A percentile compares a stretch with the other conserved stretches of the same genome.
These are phyloP conservation scores for Harpalus rufipes DNA, from an alignment of 2,888 invertebrate species.

Conservation along the genomic window DNA sequence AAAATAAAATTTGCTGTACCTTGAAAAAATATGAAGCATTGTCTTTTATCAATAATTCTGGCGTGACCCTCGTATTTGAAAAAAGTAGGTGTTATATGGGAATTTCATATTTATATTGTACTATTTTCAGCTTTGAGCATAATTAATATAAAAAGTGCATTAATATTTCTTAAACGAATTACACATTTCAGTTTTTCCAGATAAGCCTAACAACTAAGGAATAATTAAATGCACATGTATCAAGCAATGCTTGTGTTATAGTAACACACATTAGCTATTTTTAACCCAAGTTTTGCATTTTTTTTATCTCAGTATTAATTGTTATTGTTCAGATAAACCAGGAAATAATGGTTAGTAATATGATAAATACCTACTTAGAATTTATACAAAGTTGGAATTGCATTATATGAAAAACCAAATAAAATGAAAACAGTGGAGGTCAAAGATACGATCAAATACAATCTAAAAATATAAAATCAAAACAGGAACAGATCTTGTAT, in stretches of 20 bases:
- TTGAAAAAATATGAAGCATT: too few relatives aligned
- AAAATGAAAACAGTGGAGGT: background rate
- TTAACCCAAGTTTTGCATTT: conserved; percentile 11
- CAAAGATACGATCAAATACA: background rate
- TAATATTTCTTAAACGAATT: too few relatives aligned
- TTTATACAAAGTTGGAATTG: background rate
- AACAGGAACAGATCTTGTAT: background rate
- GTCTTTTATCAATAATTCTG: too few relatives aligned
- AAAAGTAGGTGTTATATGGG: too few relatives aligned
- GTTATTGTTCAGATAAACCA: conserved; percentile 13
- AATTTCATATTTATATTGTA: too few relatives aligned
- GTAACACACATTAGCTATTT: background rate
- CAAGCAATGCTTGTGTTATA: conserved; percentile 1
- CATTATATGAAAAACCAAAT: background rate
- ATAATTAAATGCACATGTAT: conserved; percentile 8
- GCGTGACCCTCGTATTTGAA: too few relatives aligned
- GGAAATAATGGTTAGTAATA: conserved; percentile 5
- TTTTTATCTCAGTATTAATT: background rate
- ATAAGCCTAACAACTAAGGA: background rate
- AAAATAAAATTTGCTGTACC: too few relatives aligned
- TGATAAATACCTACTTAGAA: background rate
- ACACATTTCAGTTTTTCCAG: background rate
- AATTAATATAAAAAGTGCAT: too few relatives aligned
- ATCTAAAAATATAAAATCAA: background rate
- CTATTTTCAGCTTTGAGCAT: too few relatives aligned